phyloP scores from a whole-genome alignment of 1,140 invertebrate genomes.

The Idris sp. region DNA sequence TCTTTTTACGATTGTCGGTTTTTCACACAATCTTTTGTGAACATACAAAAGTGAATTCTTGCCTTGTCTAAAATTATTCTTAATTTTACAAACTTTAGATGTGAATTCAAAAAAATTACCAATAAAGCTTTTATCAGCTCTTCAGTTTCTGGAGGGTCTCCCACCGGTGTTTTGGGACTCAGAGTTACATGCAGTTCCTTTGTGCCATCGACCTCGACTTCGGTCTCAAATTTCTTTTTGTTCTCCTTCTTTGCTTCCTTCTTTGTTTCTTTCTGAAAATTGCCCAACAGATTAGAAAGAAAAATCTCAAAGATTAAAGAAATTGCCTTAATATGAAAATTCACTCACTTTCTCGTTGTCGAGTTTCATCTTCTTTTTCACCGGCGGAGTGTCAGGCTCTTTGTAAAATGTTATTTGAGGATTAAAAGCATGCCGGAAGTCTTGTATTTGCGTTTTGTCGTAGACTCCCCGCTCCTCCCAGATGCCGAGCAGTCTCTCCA shows the following conservation, averaged over 20 bases:
- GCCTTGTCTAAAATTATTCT: no score
- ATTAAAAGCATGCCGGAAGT: conserved; percentile 83
- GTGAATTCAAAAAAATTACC: conserved; percentile 70
- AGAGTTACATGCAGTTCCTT: conserved; percentile 86
- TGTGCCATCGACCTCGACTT: conserved; percentile 83
- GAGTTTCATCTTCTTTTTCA: conserved; percentile 75
- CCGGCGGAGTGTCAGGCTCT: conserved; percentile 76
- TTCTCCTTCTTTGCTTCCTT: conserved; percentile 77
- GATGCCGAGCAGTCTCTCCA: conserved; percentile 90
- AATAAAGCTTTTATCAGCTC: conserved; percentile 88
- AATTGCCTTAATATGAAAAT: conserved; percentile 68
- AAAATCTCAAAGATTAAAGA: no score
- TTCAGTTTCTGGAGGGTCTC: conserved; percentile 93
- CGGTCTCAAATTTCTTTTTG: conserved; percentile 79
- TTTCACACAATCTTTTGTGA: no score
- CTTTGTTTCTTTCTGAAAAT: conserved; percentile 69
- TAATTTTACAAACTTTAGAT: no score
- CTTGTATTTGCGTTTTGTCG: conserved; percentile 85
- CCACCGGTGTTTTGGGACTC: conserved; percentile 86
- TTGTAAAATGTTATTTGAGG: conserved; percentile 58
- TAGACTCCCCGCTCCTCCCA: conserved; percentile 96
- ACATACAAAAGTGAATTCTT: no score
- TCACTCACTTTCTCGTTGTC: conserved; percentile 69
- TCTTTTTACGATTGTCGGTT: no score
- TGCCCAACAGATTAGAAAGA: no score